Evolutionary conservation across 2,113 vertebrate genomes (phyloP), one percentile per base, ranked within the genome.

Genomic region (Podocnemis expansa): DNA sequence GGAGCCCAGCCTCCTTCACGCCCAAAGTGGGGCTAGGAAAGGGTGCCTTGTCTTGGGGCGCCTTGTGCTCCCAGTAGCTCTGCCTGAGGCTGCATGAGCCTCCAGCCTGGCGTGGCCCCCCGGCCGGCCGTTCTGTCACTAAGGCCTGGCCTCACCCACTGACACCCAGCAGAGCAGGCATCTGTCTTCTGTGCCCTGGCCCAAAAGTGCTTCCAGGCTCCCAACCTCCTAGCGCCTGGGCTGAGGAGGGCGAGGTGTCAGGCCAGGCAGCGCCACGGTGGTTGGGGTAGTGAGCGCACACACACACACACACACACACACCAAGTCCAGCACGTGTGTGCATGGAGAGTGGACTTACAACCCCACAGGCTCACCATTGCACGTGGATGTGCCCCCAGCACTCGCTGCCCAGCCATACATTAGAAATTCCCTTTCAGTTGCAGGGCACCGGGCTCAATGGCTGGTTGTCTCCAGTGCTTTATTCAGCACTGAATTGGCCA

Each of bases 291-390:
- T 27, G 4, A 31, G 27, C 22, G 14, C 31, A 10, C 1, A 2
- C 43, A 76, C 22, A 14, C 31, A 10, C 1, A 2, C 43, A 76
- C 79, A 5, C 9, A 12, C 38, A 0, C 0, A 51, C 47, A 5
- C 51, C 56, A 27, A 25, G 56, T 3, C 56, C 24, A 58, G 8
- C n/a, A 29, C n/a, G 43, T 43, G 11, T 4, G 9, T 16, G 21
- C 51, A 24, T 49, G n/a, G 10, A 38, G 34, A 38, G 21, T 1
- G 8, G 56, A n/a, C 56, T 14, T 8, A 5, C 27, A 27, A 7
- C 9, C 5, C 56, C 27, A 10, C 27, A 10, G 56, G 56, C 56
- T 58, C 10, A 29, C 41, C 11, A 38, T 7, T 2, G 27, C 54
- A 54, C 3, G 6, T 12, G 38, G 31, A 31, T 13, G 7, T 29